Evolutionary conservation across 2,113 vertebrate genomes (phyloP).

Genomic region (Tragelaphus scriptus): DNA sequence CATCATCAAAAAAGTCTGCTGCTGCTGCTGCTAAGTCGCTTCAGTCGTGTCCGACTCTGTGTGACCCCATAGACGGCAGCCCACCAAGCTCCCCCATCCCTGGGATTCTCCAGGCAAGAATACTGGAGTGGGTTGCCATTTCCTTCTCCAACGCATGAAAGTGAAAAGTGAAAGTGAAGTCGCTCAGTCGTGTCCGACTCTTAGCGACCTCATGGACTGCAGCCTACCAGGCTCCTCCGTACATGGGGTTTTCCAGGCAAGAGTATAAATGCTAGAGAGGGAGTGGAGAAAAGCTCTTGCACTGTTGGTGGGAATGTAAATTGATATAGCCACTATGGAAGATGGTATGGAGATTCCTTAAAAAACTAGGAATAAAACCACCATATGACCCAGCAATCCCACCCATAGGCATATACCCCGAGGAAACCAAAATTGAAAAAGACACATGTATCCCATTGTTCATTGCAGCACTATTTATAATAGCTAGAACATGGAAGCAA

Average conservation of each 20-base stretch:
- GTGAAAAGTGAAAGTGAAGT: no score
- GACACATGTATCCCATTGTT: background rate
- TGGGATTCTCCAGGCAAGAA: no score
- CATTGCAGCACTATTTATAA: background rate
- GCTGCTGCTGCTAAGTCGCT: no score
- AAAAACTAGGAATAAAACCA: background rate
- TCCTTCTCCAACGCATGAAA: no score
- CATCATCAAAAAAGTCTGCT: background rate
- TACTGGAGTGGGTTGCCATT: no score
- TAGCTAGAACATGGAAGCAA: background rate
- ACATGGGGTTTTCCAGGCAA: no score
- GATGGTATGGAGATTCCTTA: background rate
- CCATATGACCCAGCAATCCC: background rate
- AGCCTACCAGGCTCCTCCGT: no score
- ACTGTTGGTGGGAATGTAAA: background rate
- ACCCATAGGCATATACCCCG: rapidly evolving
- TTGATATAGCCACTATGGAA: background rate
- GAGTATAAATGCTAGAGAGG: background rate
- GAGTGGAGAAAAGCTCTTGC: background rate
- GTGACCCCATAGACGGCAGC: no score
- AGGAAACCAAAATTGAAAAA: background rate
- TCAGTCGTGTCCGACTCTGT: no score
- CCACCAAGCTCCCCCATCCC: no score
- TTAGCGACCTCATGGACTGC: no score
- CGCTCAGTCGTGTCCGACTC: no score